A percentile compares a stretch with the other conserved stretches of the same genome.
Evolutionary conservation across 2,888 invertebrate genomes (phyloP).

Genomic region (Lithophane socia): DNA sequence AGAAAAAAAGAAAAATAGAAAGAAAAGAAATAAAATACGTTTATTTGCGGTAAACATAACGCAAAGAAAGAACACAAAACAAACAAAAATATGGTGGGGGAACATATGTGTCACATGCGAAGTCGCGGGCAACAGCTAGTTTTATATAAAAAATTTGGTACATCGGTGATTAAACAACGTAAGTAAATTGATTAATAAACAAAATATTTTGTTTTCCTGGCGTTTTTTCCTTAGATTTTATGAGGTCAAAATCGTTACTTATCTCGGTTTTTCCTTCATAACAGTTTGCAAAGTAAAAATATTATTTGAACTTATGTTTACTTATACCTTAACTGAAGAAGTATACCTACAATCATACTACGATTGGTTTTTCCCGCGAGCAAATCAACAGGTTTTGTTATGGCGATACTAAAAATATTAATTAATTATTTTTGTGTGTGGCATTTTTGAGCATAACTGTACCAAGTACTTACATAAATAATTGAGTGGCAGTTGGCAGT

Average conservation of each 20-base stretch:
- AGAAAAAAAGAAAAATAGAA: no score
- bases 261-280: constrained; percentile 8
- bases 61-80: no score
- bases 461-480: neutral
- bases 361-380: constrained; percentile 44
- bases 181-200: neutral
- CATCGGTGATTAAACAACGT: neutral
- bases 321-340: neutral
- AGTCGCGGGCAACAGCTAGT: no score
- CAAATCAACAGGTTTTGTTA: constrained; percentile 6
- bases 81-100: no score
- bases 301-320: neutral
- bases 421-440: neutral
- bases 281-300: neutral
- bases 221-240: neutral
- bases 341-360: neutral
- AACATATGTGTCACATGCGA: no score
- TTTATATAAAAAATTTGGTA: neutral
- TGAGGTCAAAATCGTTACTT: neutral
- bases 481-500: neutral
- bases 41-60: no score
- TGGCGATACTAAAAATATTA: neutral
- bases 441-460: neutral
- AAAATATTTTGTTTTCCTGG: neutral
- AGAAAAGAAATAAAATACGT: no score